Percentiles rank a stretch among this genome's conserved stretches.
Conservation (phyloP, 1,140 invertebrate genomes). For the Colletes gigas region DNA sequence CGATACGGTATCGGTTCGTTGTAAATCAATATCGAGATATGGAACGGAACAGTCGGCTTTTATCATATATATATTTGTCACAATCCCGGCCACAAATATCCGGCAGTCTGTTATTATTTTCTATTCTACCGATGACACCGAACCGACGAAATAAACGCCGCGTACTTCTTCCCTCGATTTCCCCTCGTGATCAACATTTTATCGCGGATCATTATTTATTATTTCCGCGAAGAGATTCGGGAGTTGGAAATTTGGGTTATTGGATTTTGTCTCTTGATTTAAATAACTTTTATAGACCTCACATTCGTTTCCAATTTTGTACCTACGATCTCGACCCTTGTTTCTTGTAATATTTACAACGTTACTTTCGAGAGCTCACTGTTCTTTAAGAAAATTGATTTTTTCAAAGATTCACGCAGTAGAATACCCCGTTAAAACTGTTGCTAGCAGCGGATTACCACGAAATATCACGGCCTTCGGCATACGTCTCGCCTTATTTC, state of each 20-base stretch:
- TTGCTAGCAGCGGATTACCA: conserved; percentile 2
- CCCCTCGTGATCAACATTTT: neutral
- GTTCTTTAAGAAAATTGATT: no score
- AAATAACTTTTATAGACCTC: no score
- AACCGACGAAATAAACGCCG: conserved; percentile 48
- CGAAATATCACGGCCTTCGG: conserved; percentile 45
- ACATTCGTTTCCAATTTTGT: no score
- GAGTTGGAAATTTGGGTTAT: no score
- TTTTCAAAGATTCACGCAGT: no score
- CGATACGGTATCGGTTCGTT: conserved; percentile 50
- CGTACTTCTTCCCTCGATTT: conserved; percentile 18
- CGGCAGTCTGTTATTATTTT: conserved; percentile 63
- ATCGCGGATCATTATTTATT: neutral
- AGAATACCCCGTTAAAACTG: neutral
- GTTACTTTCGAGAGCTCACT: no score
- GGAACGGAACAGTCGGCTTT: conserved; percentile 53
- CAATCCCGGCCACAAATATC: conserved; percentile 60
- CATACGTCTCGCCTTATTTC: conserved; percentile 16
- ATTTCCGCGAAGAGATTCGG: neutral
- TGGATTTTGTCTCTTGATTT: no score
- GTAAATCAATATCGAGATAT: conserved; percentile 64
- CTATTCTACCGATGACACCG: conserved; percentile 47
- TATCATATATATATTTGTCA: conserved; percentile 65
- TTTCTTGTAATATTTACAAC: no score
- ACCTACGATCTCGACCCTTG: no score